A percentile compares a stretch with the other conserved stretches of the same genome.
These are phyloP conservation scores for Notiomystis cincta DNA, from an alignment of 2,113 vertebrate genomes.

Conservation along the genomic window DNA sequence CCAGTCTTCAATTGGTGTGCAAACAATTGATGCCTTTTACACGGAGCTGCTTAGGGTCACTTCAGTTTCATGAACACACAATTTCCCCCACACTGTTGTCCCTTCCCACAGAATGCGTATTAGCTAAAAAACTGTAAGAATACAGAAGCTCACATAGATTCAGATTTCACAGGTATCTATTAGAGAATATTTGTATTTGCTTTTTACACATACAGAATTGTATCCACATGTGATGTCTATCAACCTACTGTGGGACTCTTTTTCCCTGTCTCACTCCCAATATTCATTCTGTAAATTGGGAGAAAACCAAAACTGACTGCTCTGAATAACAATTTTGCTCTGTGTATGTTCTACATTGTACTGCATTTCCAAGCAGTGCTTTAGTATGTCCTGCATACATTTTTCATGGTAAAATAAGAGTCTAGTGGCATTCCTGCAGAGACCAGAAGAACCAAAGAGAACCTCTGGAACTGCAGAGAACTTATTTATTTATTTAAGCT, in stretches of 20 bases:
- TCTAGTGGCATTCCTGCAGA: background rate
- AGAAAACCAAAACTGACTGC: background rate
- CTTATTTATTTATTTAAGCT: background rate
- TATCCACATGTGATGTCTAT: background rate
- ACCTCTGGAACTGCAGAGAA: background rate
- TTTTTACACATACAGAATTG: background rate
- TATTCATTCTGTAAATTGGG: background rate
- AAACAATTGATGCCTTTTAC: constrained; percentile 21
- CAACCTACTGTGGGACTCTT: background rate
- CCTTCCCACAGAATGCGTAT: background rate
- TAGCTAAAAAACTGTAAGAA: background rate
- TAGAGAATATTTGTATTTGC: background rate
- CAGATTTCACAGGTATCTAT: fast-evolving
- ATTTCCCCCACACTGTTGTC: background rate
- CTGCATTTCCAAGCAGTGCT: background rate
- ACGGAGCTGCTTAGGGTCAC: background rate
- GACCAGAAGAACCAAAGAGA: background rate
- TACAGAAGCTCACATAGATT: background rate
- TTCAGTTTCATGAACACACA: background rate
- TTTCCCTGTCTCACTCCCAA: background rate
- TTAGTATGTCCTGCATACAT: background rate
- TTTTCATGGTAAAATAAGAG: background rate
- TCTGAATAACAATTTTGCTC: background rate
- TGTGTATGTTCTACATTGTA: background rate
- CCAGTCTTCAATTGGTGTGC: constrained; percentile 1